These are phyloP conservation scores for Polypedilum pembai DNA, from an alignment of 1,140 invertebrate genomes.

Conservation along the genomic window DNA sequence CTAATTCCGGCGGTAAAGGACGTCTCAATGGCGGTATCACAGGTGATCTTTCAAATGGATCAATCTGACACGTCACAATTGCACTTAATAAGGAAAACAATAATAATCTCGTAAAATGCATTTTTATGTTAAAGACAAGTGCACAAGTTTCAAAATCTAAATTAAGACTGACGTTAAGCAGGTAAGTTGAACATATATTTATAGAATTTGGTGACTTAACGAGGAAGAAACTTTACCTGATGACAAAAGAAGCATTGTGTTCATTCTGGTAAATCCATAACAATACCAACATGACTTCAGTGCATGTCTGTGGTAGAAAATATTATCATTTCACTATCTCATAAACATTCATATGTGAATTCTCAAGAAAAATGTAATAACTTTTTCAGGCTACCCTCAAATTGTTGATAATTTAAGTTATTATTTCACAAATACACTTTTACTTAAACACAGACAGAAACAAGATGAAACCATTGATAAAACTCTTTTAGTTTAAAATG, in stretches of 20 bases:
- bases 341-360: too few species aligned
- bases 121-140: neutral
- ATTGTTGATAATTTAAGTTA: too few species aligned
- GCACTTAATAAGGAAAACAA: neutral
- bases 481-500: too few species aligned
- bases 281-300: too few species aligned
- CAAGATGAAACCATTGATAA: too few species aligned
- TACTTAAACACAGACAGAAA: too few species aligned
- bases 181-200: slow-evolving; percentile 7
- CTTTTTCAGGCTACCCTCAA: too few species aligned
- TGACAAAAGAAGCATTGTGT: neutral
- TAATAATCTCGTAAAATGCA: neutral
- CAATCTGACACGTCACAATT: neutral
- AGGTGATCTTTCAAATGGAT: neutral
- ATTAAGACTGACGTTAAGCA: neutral
- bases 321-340: too few species aligned
- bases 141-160: neutral
- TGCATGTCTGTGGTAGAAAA: too few species aligned
- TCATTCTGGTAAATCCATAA: neutral
- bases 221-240: slow-evolving; percentile 3
- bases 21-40: neutral
- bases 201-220: neutral
- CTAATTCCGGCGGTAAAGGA: neutral
- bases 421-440: too few species aligned
- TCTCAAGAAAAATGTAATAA: too few species aligned